phyloP scores from a whole-genome alignment of 2,113 vertebrate species.

The Tetrao urogallus region DNA sequence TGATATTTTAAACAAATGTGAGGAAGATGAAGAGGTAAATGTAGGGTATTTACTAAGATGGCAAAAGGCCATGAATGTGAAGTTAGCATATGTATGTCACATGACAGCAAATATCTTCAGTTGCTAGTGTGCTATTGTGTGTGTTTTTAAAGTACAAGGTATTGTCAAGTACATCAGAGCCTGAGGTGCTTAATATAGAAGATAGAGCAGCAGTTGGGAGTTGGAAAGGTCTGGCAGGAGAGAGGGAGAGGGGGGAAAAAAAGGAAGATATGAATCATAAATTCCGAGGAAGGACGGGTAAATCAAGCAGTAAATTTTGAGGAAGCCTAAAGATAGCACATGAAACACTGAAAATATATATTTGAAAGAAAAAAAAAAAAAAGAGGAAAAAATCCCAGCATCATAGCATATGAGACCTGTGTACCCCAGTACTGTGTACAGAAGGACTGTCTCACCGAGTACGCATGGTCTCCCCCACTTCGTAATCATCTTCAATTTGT shows the following conservation, averaged over 20 bases:
- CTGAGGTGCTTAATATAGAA: slow-evolving; percentile 65
- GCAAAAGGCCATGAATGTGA: slow-evolving; percentile 3
- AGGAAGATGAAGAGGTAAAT: not conserved
- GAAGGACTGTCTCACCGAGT: not conserved
- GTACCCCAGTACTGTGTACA: accelerated
- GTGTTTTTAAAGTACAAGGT: slow-evolving; percentile 34
- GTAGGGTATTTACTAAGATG: not conserved
- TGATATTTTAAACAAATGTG: not conserved
- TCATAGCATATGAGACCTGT: not conserved
- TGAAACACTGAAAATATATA: not conserved
- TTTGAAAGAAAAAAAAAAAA: not conserved
- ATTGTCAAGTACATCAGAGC: slow-evolving; percentile 64
- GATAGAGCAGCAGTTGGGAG: slow-evolving; percentile 73
- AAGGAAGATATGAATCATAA: slow-evolving; percentile 73
- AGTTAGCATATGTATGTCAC: not conserved
- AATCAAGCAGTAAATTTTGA: slow-evolving; percentile 73
- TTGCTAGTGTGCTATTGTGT: slow-evolving; percentile 17
- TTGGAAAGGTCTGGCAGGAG: slow-evolving; percentile 69
- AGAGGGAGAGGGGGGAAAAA: not conserved
- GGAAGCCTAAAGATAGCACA: slow-evolving; percentile 54
- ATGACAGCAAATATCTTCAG: slow-evolving; percentile 2
- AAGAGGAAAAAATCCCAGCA: not conserved
- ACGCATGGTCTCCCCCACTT: not conserved
- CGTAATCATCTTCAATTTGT: not conserved
- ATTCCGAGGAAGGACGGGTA: slow-evolving; percentile 69